Percentiles rank a stretch among this genome's conserved stretches.
phyloP scores from a whole-genome alignment of 2,888 invertebrate genomes.

The Sarcophaga carnaria region DNA sequence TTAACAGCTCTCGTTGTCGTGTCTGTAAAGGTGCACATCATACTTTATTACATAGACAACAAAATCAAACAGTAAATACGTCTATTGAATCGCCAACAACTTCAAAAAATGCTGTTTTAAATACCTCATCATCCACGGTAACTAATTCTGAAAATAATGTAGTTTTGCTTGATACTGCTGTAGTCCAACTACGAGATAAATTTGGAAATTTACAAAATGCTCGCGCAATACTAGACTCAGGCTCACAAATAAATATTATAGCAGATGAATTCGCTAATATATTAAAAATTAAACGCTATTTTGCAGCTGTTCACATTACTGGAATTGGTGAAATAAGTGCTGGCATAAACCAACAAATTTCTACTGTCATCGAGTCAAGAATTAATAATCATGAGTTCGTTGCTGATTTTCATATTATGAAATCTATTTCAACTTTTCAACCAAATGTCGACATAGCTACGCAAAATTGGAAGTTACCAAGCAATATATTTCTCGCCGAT shows the following conservation, averaged over 20 bases:
- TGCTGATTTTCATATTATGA: conserved; percentile 32
- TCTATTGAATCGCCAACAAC: background rate
- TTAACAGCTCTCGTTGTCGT: conserved; percentile 16
- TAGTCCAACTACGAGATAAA: conserved; percentile 6
- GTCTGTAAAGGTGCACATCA: conserved; percentile 19
- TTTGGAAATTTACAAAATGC: conserved; percentile 13
- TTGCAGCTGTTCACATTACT: background rate
- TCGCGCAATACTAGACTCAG: conserved; percentile 25
- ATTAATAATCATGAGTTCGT: conserved; percentile 28
- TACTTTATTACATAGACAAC: conserved; percentile 4
- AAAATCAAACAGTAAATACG: background rate
- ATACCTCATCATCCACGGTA: background rate
- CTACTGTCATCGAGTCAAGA: conserved; percentile 21
- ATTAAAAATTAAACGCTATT: background rate
- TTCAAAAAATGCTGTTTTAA: background rate
- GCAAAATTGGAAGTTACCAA: conserved; percentile 31
- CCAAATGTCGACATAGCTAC: conserved; percentile 27
- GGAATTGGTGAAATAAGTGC: conserved; percentile 13
- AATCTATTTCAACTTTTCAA: conserved; percentile 37
- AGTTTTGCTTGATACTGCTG: conserved; percentile 25
- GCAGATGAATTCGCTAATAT: background rate
- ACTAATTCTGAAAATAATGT: conserved; percentile 14
- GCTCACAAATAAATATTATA: conserved; percentile 25
- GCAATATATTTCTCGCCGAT: conserved; percentile 45
- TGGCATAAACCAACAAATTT: conserved; percentile 4